Evolutionary conservation across 2,797 vertebrate genomes (phyloP), one percentile per base, ranked within the genome.

Genomic region (Amniataba percoides): DNA sequence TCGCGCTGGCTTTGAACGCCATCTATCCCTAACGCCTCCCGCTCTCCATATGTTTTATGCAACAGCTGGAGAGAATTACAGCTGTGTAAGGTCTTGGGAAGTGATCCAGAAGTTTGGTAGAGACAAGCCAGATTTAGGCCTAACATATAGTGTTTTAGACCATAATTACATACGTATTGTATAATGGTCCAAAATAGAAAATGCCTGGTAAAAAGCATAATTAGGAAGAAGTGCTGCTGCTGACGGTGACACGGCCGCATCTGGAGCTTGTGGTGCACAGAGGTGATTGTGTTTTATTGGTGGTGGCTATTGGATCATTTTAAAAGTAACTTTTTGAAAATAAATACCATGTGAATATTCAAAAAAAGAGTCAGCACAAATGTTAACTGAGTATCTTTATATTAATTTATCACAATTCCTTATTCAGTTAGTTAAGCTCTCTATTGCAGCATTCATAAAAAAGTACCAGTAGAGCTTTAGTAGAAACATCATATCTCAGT

Each of bases 81-180:
- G 89, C 85, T 59, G 62, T 79, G 74, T 88, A 89, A 76, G 73
- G 84, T 90, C 84, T 84, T 87, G 88, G 86, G 84, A 88, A 85
- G 81, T 51, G 27, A 80, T 77, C 78, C 85, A 65, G 88, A 86
- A 86, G 88, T 91, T 93, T 91, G 82, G 51, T 73, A 85, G 82
- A 88, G 88, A 90, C 88, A 90, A 91, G 89, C 89, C 90, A 89
- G 76, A 90, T 91, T 93, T 92, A 93, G 89, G 90, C 58, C 71
- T 73, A 87, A 90, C 89, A 86, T 93, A 93, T 84, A 92, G 90
- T 87, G 85, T 85, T 87, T 88, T 84, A 89, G 82, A 92, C 92
- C 93, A 94, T 92, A 94, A 94, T 94, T 92, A 93, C 85, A 94
- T 80, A 83, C 53, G 67, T 89, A 87, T 87, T 71, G 76, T 76